phyloP scores from a whole-genome alignment of 2,888 invertebrate species.

The Cephus rjabovi region DNA sequence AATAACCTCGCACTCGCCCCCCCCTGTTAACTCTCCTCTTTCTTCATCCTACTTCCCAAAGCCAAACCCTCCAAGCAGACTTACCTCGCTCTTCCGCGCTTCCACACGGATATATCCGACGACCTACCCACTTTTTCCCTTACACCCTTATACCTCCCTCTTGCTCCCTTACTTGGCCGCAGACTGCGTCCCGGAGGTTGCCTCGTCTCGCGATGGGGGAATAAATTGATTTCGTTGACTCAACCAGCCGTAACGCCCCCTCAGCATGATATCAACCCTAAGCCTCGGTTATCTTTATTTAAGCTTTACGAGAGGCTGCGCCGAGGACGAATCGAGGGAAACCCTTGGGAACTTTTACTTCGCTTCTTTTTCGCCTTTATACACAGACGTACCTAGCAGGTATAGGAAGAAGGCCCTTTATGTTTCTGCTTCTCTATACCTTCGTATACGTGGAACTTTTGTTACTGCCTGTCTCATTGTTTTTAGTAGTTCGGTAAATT shows the following conservation, averaged over 20 bases:
- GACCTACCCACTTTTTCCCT: slow-evolving; percentile 21
- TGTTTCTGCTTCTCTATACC: background rate
- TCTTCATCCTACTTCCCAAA: background rate
- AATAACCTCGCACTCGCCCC: background rate
- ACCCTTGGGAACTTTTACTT: slow-evolving; percentile 18
- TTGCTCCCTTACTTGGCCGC: slow-evolving; percentile 6
- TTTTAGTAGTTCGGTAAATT: background rate
- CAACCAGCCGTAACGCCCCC: slow-evolving; percentile 65
- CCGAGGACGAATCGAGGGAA: slow-evolving; percentile 48
- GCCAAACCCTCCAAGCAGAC: background rate
- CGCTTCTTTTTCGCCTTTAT: background rate
- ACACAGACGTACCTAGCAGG: background rate
- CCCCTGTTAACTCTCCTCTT: background rate
- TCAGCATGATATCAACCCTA: slow-evolving; percentile 64
- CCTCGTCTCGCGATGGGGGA: slow-evolving; percentile 41
- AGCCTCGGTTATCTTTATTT: slow-evolving; percentile 66
- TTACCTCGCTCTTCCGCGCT: slow-evolving; percentile 8
- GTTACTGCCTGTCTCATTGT: background rate
- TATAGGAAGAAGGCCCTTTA: background rate
- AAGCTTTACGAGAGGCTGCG: slow-evolving; percentile 63
- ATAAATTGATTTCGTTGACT: slow-evolving; percentile 67
- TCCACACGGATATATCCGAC: slow-evolving; percentile 4
- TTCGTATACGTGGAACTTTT: background rate
- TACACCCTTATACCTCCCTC: background rate
- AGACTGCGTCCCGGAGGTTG: slow-evolving; percentile 20